These are phyloP conservation scores for Athalia cordata DNA, from an alignment of 2,888 invertebrate species.

Conservation along the genomic window DNA sequence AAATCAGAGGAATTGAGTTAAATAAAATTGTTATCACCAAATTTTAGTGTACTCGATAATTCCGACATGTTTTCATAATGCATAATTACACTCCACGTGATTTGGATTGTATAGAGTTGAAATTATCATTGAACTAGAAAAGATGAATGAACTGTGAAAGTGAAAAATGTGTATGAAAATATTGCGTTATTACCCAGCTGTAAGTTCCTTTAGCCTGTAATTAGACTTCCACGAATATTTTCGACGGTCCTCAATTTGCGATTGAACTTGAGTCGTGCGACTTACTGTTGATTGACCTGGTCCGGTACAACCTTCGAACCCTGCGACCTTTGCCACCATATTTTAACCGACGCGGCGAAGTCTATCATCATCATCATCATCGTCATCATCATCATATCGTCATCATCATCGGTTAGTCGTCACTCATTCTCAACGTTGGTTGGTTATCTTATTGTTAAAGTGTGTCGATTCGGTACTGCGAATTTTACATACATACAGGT, in stretches of 20 bases:
- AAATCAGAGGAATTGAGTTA: too few relatives aligned
- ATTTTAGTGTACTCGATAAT: too few relatives aligned
- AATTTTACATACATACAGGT: not conserved
- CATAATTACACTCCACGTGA: too few relatives aligned
- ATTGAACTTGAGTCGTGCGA: conserved; percentile 9
- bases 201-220: too few relatives aligned
- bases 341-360: not conserved
- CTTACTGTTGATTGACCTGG: not conserved
- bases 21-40: too few relatives aligned
- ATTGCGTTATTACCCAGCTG: too few relatives aligned
- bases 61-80: too few relatives aligned
- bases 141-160: too few relatives aligned
- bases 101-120: too few relatives aligned
- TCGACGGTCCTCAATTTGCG: conserved; percentile 4
- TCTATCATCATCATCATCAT: not conserved
- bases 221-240: too few relatives aligned
- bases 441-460: not conserved
- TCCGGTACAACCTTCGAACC: not conserved
- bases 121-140: too few relatives aligned
- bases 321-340: conserved; percentile 4
- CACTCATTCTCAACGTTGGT: not conserved
- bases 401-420: not conserved
- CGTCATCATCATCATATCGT: not conserved
- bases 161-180: too few relatives aligned
- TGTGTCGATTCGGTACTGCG: not conserved